Evolutionary conservation across 23 tunicate species (phyloP).

Genomic region (Botrylloides violaceus): DNA sequence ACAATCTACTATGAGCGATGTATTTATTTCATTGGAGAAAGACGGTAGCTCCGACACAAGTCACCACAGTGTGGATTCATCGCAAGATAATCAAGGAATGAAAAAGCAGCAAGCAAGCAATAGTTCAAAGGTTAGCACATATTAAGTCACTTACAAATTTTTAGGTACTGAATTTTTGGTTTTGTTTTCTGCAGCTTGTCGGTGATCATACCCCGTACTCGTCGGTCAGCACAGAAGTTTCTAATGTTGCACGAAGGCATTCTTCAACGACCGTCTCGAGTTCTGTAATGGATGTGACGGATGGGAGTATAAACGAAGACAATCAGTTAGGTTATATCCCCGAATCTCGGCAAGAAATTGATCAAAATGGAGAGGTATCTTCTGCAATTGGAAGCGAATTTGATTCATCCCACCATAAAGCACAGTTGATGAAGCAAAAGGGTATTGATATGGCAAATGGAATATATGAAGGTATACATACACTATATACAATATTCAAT

Average conservation of each 20-base stretch:
- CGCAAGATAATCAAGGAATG: not conserved
- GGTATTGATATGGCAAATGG: slow-evolving; percentile 18
- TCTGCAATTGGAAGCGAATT: not conserved
- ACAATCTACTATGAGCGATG: slow-evolving; percentile 24
- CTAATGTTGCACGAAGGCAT: slow-evolving; percentile 3
- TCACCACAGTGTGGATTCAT: not conserved
- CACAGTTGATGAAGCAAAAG: slow-evolving; percentile 13
- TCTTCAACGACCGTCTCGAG: not conserved
- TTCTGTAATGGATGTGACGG: not conserved
- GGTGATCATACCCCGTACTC: slow-evolving; percentile 26
- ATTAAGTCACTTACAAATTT: too few species aligned
- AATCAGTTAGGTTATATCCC: not conserved
- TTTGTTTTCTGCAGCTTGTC: not conserved
- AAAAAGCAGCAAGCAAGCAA: not conserved
- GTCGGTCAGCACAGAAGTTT: slow-evolving; percentile 18
- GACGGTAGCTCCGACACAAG: not conserved
- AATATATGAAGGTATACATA: not conserved
- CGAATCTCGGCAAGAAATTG: not conserved
- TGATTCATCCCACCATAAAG: not conserved
- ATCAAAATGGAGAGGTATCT: not conserved
- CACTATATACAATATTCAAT: too few species aligned
- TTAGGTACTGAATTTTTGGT: not conserved
- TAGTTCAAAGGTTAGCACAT: not conserved
- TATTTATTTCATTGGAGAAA: slow-evolving; percentile 8
- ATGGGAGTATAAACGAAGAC: not conserved